Conservation (phyloP, 1,140 invertebrate species). For the Conus ventricosus region DNA sequence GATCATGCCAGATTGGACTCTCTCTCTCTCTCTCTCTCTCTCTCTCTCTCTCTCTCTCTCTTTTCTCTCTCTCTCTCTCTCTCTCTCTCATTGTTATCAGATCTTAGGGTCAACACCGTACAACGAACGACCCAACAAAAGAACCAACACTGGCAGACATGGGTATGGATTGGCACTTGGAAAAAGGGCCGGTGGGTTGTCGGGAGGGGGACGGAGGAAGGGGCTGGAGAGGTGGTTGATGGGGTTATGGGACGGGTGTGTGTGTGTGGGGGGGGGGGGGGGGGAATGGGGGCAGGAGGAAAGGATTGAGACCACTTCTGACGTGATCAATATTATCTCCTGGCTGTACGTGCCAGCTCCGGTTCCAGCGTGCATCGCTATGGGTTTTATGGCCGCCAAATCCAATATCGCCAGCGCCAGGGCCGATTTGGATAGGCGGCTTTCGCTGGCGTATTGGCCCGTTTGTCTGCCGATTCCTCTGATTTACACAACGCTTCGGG, state of each 20-base stretch:
- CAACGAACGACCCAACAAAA: neutral
- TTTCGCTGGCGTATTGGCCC: neutral
- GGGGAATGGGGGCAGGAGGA: neutral
- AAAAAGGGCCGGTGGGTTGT: neutral
- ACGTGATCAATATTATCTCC: constrained; percentile 7
- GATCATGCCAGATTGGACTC: too few species aligned
- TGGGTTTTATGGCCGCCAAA: constrained; percentile 6
- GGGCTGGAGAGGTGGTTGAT: neutral
- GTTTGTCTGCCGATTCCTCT: constrained; percentile 10
- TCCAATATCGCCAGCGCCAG: constrained; percentile 1
- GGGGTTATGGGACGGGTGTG: neutral
- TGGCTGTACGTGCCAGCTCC: neutral
- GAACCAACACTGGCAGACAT: neutral
- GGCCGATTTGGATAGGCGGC: neutral
- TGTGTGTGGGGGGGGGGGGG: neutral
- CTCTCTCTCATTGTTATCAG: constrained; percentile 2
- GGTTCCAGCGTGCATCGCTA: neutral
- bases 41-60: constrained; percentile 32
- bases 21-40: constrained; percentile 14
- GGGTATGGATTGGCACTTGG: neutral
- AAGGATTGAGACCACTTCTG: constrained; percentile 10
- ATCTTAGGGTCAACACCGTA: neutral
- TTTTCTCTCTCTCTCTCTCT: constrained; percentile 32
- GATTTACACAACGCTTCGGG: neutral
- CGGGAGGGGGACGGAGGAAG: neutral